phyloP scores from a whole-genome alignment of 2,888 invertebrate genomes.

The Eilema griseolum region DNA sequence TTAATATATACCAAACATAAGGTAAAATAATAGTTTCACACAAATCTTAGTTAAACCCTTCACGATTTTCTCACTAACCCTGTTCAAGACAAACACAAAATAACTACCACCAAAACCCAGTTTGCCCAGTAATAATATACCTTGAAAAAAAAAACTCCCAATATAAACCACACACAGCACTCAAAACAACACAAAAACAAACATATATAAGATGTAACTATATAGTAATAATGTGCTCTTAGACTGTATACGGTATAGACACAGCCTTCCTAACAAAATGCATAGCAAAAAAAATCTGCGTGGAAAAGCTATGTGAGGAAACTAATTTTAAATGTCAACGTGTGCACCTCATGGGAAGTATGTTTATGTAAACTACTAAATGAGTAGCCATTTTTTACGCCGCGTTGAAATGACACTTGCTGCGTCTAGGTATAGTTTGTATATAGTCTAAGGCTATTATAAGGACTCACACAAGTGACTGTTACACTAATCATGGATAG shows the following conservation, averaged over 20 bases:
- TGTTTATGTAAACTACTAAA: too few relatives aligned
- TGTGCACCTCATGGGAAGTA: too few relatives aligned
- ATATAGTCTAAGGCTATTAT: too few relatives aligned
- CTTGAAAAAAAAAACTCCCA: neutral
- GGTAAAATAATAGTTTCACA: neutral
- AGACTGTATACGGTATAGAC: too few relatives aligned
- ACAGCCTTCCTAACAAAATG: too few relatives aligned
- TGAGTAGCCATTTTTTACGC: too few relatives aligned
- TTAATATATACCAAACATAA: neutral
- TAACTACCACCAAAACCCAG: slow-evolving; percentile 10
- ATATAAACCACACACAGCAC: slow-evolving; percentile 13
- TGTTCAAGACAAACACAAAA: neutral
- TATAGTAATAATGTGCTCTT: too few relatives aligned
- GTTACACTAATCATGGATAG: neutral
- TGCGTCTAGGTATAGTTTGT: too few relatives aligned
- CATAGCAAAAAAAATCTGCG: too few relatives aligned
- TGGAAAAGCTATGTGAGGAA: too few relatives aligned
- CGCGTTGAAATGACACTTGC: too few relatives aligned
- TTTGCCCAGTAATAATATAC: neutral
- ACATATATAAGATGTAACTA: slow-evolving; percentile 12
- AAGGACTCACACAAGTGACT: slow-evolving; percentile 8
- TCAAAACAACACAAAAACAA: slow-evolving; percentile 27
- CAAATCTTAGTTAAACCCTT: neutral
- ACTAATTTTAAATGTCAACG: too few relatives aligned
- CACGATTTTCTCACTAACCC: neutral